Evolutionary conservation across 2,888 invertebrate species (phyloP), one percentile per base, ranked within the genome.

Genomic region (Lottia gigantea): DNA sequence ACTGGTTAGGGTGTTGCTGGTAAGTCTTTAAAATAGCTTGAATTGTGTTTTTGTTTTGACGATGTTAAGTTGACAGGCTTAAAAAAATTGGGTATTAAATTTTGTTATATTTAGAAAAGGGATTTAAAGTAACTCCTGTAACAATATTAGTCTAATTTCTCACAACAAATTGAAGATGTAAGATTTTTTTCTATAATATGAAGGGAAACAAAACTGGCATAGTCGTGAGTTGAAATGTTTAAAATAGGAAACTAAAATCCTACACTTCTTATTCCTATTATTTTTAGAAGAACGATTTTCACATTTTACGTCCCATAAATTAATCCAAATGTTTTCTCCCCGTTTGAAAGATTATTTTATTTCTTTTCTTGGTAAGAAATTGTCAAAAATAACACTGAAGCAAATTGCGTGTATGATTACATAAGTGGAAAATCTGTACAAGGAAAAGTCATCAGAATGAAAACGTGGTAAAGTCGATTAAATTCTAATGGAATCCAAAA

Each of bases 341-440:
- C 19, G 23, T 55, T 55, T 55, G 23, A 19, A 55, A 23, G 19
- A 55, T 55, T 55, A 55, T 55, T 55, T 55, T 55, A 23, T 55
- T 55, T 55, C 55, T 19, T 55, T 55, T 55, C 23, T 40, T 40
- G 55, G 55, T 23, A 55, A 23, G 23, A 55, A 55, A 55, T 55
- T 55, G 12, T 14, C 55, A 55, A 23, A 55, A 55, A 55, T 55
- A 55, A 55, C 55, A 55, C 19, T 12, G 23, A 23, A 55, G 55
- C 8, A 55, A 55, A 55, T 55, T 55, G 55, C 55, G 55, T 55
- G 55, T 55, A 55, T 55, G 55, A 55, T 55, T 55, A 55, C 55
- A 23, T 55, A 23, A 55, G 55, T 23, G 55, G 55, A 19, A 55
- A 55, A 55, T 55, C 55, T 55, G 55, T 19, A 19, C 55, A 23